Evolutionary conservation across 2,113 vertebrate species (phyloP).

Genomic region (Pelusios castaneus): DNA sequence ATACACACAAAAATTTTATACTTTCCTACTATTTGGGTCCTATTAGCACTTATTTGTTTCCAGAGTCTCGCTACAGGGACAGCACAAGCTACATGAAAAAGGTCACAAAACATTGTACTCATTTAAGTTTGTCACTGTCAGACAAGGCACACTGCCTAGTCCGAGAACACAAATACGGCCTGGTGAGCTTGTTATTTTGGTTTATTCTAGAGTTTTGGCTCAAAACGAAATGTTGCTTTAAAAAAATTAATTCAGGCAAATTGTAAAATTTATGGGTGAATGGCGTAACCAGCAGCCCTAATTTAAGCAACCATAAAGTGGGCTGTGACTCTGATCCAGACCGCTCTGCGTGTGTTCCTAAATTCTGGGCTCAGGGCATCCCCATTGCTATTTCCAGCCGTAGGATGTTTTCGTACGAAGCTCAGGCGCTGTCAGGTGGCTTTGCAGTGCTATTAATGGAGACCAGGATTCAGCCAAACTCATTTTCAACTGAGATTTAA

Average conservation of each 20-base stretch:
- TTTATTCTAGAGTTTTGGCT: not conserved
- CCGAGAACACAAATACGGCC: not conserved
- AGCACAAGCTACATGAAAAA: rapidly evolving
- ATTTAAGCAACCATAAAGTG: not conserved
- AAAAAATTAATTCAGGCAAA: rapidly evolving
- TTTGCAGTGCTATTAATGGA: not conserved
- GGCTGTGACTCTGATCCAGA: not conserved
- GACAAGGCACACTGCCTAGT: rapidly evolving
- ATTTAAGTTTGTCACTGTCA: not conserved
- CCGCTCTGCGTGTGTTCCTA: not conserved
- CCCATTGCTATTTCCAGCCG: rapidly evolving
- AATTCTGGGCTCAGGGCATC: too few species aligned
- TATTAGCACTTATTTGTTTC: not conserved
- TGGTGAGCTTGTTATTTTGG: not conserved
- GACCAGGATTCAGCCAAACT: not conserved
- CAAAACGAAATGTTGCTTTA: not conserved
- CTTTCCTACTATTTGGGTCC: not conserved
- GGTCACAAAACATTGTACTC: not conserved
- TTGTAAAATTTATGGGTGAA: too few species aligned
- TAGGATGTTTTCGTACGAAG: not conserved
- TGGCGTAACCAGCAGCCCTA: not conserved
- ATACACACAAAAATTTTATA: not conserved
- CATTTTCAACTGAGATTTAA: not conserved
- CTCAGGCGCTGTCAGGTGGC: too few species aligned
- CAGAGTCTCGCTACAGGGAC: not conserved